phyloP scores from a whole-genome alignment of 2,113 vertebrate genomes.

The Podarcis raffonei region DNA sequence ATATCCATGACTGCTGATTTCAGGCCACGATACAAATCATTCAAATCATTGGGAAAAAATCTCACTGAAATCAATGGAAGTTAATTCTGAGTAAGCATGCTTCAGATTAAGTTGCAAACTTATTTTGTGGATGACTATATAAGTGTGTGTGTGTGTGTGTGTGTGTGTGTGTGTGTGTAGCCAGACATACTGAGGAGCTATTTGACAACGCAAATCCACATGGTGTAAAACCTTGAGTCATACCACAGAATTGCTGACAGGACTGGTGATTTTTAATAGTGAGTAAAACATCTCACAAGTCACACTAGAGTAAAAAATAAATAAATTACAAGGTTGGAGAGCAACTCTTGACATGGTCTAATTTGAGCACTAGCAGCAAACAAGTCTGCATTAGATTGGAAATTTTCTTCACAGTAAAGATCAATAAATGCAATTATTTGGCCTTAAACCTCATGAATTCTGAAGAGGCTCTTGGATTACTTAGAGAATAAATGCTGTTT shows the following conservation, averaged over 20 bases:
- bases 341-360: constrained; percentile 35
- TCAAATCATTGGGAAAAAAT: too few species aligned
- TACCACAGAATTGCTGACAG: background rate
- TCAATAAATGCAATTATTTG: constrained; percentile 76
- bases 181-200: background rate
- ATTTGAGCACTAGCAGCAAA: constrained; percentile 50
- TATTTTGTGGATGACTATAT: background rate
- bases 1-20: background rate
- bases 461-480: constrained; percentile 62
- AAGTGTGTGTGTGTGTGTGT: background rate
- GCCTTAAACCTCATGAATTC: constrained; percentile 71
- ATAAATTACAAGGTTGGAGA: constrained; percentile 22
- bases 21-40: background rate
- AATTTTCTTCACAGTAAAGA: constrained; percentile 64
- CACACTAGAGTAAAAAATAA: constrained; percentile 21
- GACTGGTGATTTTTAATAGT: constrained; percentile 1
- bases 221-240: background rate
- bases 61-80: background rate
- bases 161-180: too few species aligned
- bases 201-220: background rate
- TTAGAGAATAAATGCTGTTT: constrained; percentile 61
- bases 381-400: constrained; percentile 58
- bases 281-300: constrained; percentile 12
- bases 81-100: background rate
- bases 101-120: background rate